Conservation (phyloP, 2,113 vertebrate genomes). For the Hemichromis elongatus region DNA sequence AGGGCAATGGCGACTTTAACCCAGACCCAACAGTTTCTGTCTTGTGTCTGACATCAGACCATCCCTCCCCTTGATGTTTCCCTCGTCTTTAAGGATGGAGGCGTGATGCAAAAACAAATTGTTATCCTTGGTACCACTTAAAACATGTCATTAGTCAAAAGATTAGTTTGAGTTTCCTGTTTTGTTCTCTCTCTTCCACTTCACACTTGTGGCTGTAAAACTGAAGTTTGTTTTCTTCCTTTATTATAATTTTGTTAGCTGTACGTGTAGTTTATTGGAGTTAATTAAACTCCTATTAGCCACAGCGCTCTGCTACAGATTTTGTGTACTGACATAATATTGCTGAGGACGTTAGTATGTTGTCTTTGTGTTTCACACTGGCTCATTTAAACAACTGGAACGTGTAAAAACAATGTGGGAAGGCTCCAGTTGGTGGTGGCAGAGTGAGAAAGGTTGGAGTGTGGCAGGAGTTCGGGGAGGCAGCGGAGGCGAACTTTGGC, state of each 20-base stretch:
- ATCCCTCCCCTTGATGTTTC: constrained; percentile 26
- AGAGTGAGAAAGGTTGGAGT: background rate
- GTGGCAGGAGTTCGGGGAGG: background rate
- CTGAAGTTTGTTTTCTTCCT: background rate
- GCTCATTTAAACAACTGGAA: background rate
- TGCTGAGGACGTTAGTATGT: background rate
- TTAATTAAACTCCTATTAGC: constrained; percentile 30
- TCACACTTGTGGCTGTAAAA: background rate
- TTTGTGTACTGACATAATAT: background rate
- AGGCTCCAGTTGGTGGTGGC: background rate
- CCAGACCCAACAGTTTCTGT: constrained; percentile 26
- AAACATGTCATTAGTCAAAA: constrained; percentile 30
- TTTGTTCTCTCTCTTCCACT: background rate
- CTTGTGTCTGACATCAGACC: constrained; percentile 23
- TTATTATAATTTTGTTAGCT: background rate
- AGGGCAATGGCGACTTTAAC: constrained; percentile 2
- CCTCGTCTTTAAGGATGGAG: background rate
- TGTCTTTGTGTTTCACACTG: background rate
- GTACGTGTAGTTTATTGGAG: background rate
- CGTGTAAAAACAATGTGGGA: background rate
- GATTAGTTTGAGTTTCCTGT: constrained; percentile 25
- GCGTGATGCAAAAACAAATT: constrained; percentile 39
- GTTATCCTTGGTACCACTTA: constrained; percentile 33
- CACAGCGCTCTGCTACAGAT: background rate
- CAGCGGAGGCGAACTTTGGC: background rate